Percentiles rank a stretch among this genome's conserved stretches.
phyloP scores from a whole-genome alignment of 1,140 invertebrate species.

The Hyphantria cunea region DNA sequence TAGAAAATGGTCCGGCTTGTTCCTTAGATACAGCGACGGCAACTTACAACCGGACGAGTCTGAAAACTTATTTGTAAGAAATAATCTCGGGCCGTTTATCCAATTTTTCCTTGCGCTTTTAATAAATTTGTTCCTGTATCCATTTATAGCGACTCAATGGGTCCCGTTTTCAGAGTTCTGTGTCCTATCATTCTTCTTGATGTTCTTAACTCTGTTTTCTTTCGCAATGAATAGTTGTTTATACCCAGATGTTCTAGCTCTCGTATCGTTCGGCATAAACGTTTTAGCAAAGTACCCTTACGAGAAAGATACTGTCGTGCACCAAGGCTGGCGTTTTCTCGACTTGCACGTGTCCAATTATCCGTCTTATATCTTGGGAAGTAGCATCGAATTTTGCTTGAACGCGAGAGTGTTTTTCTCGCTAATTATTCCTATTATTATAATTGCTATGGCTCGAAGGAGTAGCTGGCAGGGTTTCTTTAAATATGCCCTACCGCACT shows the following conservation, averaged over 20 bases:
- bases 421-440: constrained; percentile 87
- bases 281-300: constrained; percentile 93
- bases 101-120: constrained; percentile 90
- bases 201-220: constrained; percentile 88
- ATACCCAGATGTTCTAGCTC: constrained; percentile 86
- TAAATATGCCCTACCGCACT: constrained; percentile 90
- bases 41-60: constrained; percentile 89
- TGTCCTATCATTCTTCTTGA: constrained; percentile 87
- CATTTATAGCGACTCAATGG: constrained; percentile 88
- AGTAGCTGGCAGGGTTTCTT: constrained; percentile 90
- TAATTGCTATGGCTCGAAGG: constrained; percentile 87
- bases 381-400: constrained; percentile 92
- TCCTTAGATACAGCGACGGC: constrained; percentile 86
- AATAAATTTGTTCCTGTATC: constrained; percentile 89
- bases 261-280: constrained; percentile 90
- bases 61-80: constrained; percentile 90
- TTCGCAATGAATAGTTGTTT: constrained; percentile 83
- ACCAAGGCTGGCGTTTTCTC: constrained; percentile 89
- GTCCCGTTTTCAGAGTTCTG: constrained; percentile 92
- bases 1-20: constrained; percentile 90
- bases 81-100: constrained; percentile 90
- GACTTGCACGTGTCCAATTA: constrained; percentile 91
- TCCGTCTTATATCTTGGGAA: constrained; percentile 89
- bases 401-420: constrained; percentile 91
- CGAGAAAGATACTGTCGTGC: constrained; percentile 90